These are phyloP conservation scores for Cheilosia variabilis DNA, from an alignment of 2,888 invertebrate species.

Conservation along the genomic window DNA sequence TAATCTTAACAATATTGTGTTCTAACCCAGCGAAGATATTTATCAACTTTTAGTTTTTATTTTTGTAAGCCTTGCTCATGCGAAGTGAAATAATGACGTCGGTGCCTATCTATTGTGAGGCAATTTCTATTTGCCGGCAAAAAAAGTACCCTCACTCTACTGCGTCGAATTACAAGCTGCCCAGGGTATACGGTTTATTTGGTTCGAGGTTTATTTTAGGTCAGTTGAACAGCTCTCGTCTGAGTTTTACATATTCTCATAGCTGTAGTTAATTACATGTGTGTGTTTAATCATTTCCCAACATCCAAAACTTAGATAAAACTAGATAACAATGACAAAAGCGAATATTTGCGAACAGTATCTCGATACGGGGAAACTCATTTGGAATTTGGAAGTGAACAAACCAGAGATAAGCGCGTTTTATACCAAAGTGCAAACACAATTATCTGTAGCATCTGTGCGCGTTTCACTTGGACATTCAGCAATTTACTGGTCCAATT, in stretches of 20 bases:
- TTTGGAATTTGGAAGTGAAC: constrained; percentile 52
- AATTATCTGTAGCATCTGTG: constrained; percentile 55
- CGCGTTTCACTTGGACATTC: constrained; percentile 66
- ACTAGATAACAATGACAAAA: constrained; percentile 58
- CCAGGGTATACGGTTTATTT: neutral
- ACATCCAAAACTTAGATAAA: constrained; percentile 22
- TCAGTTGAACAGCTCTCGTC: neutral
- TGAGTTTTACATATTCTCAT: neutral
- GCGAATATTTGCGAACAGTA: constrained; percentile 62
- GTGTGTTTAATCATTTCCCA: constrained; percentile 31
- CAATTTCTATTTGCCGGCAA: neutral
- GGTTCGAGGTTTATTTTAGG: neutral
- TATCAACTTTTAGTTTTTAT: too few relatives aligned
- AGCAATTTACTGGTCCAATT: constrained; percentile 50
- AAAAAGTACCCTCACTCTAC: neutral
- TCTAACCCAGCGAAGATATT: too few relatives aligned
- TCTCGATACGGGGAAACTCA: constrained; percentile 61
- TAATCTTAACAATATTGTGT: too few relatives aligned
- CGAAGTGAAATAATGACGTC: neutral
- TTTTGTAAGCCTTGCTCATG: neutral
- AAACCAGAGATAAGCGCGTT: constrained; percentile 52
- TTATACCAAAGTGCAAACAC: constrained; percentile 50
- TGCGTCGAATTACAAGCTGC: too few relatives aligned
- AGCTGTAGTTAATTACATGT: neutral
- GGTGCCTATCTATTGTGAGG: neutral